Base-by-base conservation (phyloP, 2,888 invertebrate genomes). In the Stramonita haemastoma region DNA sequence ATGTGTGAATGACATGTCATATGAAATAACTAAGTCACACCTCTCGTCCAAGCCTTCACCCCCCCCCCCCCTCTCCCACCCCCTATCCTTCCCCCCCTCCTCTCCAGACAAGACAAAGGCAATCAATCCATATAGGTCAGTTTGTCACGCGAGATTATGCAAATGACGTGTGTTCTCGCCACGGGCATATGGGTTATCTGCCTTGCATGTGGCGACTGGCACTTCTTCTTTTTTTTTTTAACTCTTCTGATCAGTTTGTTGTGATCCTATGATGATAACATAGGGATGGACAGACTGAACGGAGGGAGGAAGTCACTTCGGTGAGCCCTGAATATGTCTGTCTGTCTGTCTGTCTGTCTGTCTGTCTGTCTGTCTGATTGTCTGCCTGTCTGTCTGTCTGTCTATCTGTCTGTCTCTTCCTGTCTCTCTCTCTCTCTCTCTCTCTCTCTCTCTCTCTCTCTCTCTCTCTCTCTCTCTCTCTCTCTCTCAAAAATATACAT, bases 61-160 rank as follows among this genome's bases (percentile, higher is more conserved):
- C 57, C 57, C 57, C 8, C 57, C 15, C 60, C 60, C 60, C 60
- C 60, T 8, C 60, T 2, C 60, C 60, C 60, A 60, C 4, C 15
- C 22, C 6, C 60, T 15, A 15, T 2, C 60, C 60, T 15, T 88
- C 34, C 22, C 83, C 46, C n/a, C 83, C 66, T 66, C 66, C 88
- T 60, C 22, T 46, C 46, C 46, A 5, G 8, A 85, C 34, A 32
- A 73, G 56, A 32, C 17, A 2, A 46, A 56, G 36, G 46, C 85
- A n/a, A 56, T 70, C 85, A n/a, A 56, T 70, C 57, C 56, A 70
- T 83, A 29, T 83, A 83, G 83, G 83, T 83, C 83, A 83, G 46
- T 32, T 83, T 26, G 83, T 83, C 83, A 83, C 83, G 83, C 83
- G 83, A 83, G 83, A 83, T 83, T 83, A 83, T 83, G 46, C n/a